These are phyloP conservation scores for Parnassius glacialis DNA, from an alignment of 2,888 invertebrate genomes.

Conservation along the genomic window DNA sequence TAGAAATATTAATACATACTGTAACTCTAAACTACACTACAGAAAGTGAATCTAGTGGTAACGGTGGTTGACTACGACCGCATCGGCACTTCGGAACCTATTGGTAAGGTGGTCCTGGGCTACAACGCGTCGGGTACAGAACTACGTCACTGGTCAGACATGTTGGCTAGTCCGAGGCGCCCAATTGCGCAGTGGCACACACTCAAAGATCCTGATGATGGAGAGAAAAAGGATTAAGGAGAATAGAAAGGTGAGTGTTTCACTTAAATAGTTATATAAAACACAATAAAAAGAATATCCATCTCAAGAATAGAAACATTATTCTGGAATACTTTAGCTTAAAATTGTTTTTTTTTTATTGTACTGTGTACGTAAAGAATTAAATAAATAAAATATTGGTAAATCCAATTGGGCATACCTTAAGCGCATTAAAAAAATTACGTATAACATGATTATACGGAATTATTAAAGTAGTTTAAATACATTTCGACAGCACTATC, in stretches of 20 bases:
- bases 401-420: too few relatives aligned
- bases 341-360: too few relatives aligned
- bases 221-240: conserved; percentile 90
- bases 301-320: too few relatives aligned
- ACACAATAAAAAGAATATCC: too few relatives aligned
- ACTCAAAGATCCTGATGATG: conserved; percentile 98
- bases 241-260: conserved; percentile 40
- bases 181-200: conserved; percentile 99
- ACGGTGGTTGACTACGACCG: conserved; percentile 99
- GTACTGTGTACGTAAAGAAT: too few relatives aligned
- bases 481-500: too few relatives aligned
- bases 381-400: too few relatives aligned
- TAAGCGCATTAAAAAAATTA: too few relatives aligned
- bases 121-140: conserved; percentile 99
- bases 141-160: conserved; percentile 99
- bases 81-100: conserved; percentile 99
- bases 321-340: too few relatives aligned
- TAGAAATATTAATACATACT: conserved; percentile 20
- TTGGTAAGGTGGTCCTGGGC: conserved; percentile 97
- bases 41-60: conserved; percentile 99
- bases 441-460: too few relatives aligned
- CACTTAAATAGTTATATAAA: neutral
- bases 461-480: too few relatives aligned
- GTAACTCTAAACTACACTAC: conserved; percentile 52
- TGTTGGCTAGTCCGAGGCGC: conserved; percentile 99